Conservation (phyloP, 2,113 vertebrate species). For the Calyptomena viridis region DNA sequence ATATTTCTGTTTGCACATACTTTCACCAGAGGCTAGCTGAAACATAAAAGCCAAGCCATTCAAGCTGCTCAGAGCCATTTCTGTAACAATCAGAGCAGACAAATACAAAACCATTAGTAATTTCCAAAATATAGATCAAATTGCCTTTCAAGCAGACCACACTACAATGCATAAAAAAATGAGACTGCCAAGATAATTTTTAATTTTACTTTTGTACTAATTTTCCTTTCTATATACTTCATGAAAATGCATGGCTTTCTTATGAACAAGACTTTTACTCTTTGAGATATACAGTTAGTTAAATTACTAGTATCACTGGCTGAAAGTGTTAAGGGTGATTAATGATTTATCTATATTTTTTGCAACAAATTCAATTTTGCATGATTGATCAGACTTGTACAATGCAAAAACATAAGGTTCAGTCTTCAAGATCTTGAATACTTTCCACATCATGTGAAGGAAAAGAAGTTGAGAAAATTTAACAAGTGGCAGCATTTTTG, state of each 20-base stretch:
- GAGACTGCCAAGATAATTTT: neutral
- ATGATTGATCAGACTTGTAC: neutral
- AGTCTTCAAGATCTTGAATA: neutral
- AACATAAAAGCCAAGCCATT: neutral
- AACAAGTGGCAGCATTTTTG: neutral
- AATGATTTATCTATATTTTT: neutral
- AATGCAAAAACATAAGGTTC: neutral
- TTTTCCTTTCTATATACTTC: neutral
- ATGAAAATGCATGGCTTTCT: neutral
- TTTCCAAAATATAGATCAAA: slow-evolving; percentile 44
- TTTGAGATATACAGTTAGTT: neutral
- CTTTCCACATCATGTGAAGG: neutral
- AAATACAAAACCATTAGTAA: slow-evolving; percentile 43
- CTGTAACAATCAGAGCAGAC: slow-evolving; percentile 10
- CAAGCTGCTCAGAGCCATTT: neutral
- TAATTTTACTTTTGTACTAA: slow-evolving; percentile 15
- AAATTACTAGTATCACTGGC: neutral
- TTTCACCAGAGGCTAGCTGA: slow-evolving; percentile 17
- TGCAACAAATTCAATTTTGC: neutral
- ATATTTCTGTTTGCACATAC: neutral
- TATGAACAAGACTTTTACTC: neutral
- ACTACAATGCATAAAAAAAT: slow-evolving; percentile 12
- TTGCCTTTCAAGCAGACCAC: slow-evolving; percentile 4
- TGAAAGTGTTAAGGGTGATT: neutral
- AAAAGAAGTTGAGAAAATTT: neutral